phyloP scores from a whole-genome alignment of 2,113 vertebrate genomes.

The Hypanus sabinus region DNA sequence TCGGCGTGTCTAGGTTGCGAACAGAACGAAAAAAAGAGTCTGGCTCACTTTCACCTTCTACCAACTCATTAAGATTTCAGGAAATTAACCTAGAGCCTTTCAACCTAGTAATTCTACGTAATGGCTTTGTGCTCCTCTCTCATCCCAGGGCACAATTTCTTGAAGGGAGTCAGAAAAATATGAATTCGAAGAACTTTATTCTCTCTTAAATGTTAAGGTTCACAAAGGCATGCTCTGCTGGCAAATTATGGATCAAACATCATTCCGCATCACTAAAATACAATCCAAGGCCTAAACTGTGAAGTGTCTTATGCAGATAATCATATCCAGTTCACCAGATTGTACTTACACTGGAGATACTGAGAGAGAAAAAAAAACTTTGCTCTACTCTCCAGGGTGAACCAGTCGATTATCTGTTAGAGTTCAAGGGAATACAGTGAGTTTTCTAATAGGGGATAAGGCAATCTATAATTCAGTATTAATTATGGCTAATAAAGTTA shows the following conservation, averaged over 20 bases:
- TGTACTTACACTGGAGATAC: slow-evolving; percentile 1
- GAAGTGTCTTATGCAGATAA: neutral
- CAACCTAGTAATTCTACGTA: neutral
- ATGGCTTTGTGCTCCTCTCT: neutral
- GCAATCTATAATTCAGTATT: slow-evolving; percentile 8
- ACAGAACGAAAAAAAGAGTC: neutral
- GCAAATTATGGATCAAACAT: neutral
- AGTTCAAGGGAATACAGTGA: neutral
- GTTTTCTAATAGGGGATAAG: neutral
- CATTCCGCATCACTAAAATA: neutral
- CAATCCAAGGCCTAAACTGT: neutral
- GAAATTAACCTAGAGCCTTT: neutral
- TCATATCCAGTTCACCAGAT: slow-evolving; percentile 6
- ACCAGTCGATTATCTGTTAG: neutral
- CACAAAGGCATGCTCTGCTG: neutral
- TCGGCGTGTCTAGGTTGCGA: neutral
- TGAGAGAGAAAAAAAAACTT: neutral
- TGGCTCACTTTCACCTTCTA: neutral
- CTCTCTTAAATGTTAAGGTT: neutral
- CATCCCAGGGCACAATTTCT: neutral
- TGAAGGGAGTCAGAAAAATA: neutral
- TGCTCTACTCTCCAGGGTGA: neutral
- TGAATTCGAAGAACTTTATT: neutral
- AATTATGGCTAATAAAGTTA: neutral
- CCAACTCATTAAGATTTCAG: neutral